Percentiles rank a stretch among this genome's conserved stretches.
phyloP scores from a whole-genome alignment of 2,888 invertebrate genomes.

The Balanococcus diminutus region DNA sequence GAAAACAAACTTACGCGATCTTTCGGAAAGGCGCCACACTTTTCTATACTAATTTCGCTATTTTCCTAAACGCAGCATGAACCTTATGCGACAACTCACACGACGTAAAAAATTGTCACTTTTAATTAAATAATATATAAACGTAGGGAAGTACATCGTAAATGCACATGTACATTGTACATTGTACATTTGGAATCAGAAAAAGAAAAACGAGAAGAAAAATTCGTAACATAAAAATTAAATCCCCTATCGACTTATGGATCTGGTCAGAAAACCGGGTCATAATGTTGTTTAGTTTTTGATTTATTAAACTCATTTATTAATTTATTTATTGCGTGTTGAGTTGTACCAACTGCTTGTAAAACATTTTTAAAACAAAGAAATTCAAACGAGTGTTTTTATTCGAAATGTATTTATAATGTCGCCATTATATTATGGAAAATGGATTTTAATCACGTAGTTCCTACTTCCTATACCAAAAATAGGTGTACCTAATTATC shows the following conservation, averaged over 20 bases:
- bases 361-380: constrained; percentile 4
- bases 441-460: neutral
- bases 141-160: too few relatives aligned
- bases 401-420: neutral
- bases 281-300: neutral
- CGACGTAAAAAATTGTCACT: too few relatives aligned
- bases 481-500: too few relatives aligned
- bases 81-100: neutral
- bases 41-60: constrained; percentile 14
- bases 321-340: neutral
- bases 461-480: too few relatives aligned
- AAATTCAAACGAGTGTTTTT: neutral
- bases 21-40: constrained; percentile 4
- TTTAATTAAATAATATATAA: neutral
- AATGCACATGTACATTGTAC: neutral
- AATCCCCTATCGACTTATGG: neutral
- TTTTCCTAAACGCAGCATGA: constrained; percentile 11
- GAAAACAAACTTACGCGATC: constrained; percentile 17
- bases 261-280: neutral
- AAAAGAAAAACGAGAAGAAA: neutral
- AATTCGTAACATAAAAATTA: neutral
- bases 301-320: neutral
- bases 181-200: neutral
- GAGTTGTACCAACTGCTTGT: neutral
- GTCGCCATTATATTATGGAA: neutral